A percentile compares a stretch with the other conserved stretches of the same genome.
Evolutionary conservation across 2,797 vertebrate species (phyloP).

Genomic region (Yasuhikotakia modesta): DNA sequence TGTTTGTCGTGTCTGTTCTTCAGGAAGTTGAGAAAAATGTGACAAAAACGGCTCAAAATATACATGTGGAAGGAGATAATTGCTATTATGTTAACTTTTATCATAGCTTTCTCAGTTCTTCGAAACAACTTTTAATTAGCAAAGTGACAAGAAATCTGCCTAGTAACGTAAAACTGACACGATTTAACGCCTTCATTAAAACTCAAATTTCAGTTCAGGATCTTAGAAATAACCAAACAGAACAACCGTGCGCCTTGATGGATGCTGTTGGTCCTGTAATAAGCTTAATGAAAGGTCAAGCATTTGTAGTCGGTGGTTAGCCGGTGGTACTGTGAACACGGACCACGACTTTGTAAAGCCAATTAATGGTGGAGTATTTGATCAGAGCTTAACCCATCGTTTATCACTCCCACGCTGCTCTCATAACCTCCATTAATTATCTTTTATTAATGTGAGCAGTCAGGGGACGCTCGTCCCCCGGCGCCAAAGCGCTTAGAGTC

Average conservation of each 20-base stretch:
- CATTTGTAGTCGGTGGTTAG: slow-evolving; percentile 6
- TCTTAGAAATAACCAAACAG: not conserved
- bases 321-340: slow-evolving; percentile 15
- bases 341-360: slow-evolving; percentile 52
- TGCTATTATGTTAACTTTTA: not conserved
- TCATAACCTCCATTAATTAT: slow-evolving; percentile 54
- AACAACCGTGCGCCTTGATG: no score
- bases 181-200: not conserved
- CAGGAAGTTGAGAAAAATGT: no score
- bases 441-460: slow-evolving; percentile 54
- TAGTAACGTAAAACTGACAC: not conserved
- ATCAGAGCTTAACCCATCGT: slow-evolving; percentile 52
- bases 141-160: not conserved
- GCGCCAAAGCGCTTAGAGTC: slow-evolving; percentile 52
- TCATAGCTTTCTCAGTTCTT: not conserved
- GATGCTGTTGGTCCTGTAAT: not conserved
- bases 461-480: slow-evolving; percentile 43
- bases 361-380: slow-evolving; percentile 51
- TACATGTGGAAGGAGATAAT: not conserved
- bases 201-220: not conserved
- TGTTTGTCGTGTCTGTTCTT: no score
- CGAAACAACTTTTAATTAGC: not conserved
- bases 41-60: no score
- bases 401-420: slow-evolving; percentile 49
- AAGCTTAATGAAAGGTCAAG: not conserved